Evolutionary conservation across 2,797 vertebrate genomes (phyloP).

Genomic region (Amphiprion clarkii): DNA sequence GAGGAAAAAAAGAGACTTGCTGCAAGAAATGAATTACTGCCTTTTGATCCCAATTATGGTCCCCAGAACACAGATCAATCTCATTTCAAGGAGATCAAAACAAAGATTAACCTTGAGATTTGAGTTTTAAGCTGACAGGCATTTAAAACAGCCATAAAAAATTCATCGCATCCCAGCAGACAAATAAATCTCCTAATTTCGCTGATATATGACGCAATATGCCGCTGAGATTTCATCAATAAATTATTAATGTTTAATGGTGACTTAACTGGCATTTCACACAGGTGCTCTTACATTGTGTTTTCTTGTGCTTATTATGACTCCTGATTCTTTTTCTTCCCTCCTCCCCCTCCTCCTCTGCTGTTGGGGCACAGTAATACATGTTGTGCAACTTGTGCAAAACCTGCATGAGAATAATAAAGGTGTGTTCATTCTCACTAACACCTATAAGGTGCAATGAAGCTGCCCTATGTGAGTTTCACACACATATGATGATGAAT

Average conservation of each 20-base stretch:
- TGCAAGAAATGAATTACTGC: conserved; percentile 6
- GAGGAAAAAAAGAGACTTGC: neutral
- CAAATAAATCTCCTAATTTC: conserved; percentile 38
- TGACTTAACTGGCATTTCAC: conserved; percentile 12
- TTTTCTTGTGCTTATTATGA: neutral
- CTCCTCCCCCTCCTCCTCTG: neutral
- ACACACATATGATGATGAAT: conserved; percentile 1
- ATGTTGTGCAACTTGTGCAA: conserved; percentile 1
- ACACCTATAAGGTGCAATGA: conserved; percentile 3
- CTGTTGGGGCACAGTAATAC: neutral
- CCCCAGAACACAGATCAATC: conserved; percentile 24
- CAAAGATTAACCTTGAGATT: conserved; percentile 38
- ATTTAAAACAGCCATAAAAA: conserved; percentile 51
- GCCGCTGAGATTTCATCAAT: conserved; percentile 40
- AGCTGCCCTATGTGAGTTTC: conserved; percentile 1
- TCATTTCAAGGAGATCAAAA: conserved; percentile 21
- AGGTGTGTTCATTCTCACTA: conserved; percentile 11
- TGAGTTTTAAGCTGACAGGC: conserved; percentile 24
- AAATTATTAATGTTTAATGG: conserved; percentile 42
- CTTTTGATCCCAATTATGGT: conserved; percentile 32
- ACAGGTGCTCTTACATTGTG: conserved; percentile 14
- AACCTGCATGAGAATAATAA: conserved; percentile 23
- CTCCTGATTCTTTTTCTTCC: neutral
- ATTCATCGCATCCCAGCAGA: conserved; percentile 33
- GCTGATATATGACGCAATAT: conserved; percentile 59